A percentile compares a stretch with the other conserved stretches of the same genome.
These are phyloP conservation scores for Helogale parvula DNA, from an alignment of 2,113 vertebrate species.

Conservation along the genomic window DNA sequence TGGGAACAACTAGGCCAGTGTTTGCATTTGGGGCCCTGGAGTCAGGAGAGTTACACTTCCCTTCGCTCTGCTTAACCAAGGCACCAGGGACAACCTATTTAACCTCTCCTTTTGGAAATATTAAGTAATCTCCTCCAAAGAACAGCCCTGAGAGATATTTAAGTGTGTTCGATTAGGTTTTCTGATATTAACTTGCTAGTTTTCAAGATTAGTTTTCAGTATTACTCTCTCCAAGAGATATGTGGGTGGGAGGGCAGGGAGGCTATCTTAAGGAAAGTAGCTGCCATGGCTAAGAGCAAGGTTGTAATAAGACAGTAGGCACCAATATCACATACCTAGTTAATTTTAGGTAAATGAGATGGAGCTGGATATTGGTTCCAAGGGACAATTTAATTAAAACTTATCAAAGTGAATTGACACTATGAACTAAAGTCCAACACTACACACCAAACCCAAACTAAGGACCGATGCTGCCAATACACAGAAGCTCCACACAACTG, in stretches of 20 bases:
- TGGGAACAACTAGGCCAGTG: slow-evolving; percentile 79
- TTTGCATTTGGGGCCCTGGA: slow-evolving; percentile 75
- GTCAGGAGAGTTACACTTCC: slow-evolving; percentile 74
- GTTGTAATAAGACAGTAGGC: background rate
- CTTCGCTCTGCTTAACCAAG: slow-evolving; percentile 57
- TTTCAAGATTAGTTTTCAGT: slow-evolving; percentile 30
- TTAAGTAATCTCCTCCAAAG: slow-evolving; percentile 39
- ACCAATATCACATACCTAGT: slow-evolving; percentile 34
- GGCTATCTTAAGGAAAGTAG: slow-evolving; percentile 8
- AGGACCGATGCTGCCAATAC: background rate
- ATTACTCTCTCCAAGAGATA: background rate
- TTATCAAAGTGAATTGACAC: slow-evolving; percentile 47
- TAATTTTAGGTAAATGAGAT: slow-evolving; percentile 24
- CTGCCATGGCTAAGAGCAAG: background rate
- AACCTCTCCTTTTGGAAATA: slow-evolving; percentile 65
- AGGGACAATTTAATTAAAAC: slow-evolving; percentile 52
- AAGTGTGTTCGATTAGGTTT: slow-evolving; percentile 13
- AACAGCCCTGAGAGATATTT: slow-evolving; percentile 46
- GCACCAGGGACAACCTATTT: slow-evolving; percentile 47
- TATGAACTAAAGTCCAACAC: slow-evolving; percentile 23
- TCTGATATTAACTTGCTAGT: slow-evolving; percentile 49
- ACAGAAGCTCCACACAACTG: slow-evolving; percentile 34
- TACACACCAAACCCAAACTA: slow-evolving; percentile 31
- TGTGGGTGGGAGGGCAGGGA: background rate
- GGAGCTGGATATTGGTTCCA: slow-evolving; percentile 36